A percentile compares a stretch with the other conserved stretches of the same genome.
Evolutionary conservation across 2,113 vertebrate species (phyloP).

Genomic region (Glareola pratincola): DNA sequence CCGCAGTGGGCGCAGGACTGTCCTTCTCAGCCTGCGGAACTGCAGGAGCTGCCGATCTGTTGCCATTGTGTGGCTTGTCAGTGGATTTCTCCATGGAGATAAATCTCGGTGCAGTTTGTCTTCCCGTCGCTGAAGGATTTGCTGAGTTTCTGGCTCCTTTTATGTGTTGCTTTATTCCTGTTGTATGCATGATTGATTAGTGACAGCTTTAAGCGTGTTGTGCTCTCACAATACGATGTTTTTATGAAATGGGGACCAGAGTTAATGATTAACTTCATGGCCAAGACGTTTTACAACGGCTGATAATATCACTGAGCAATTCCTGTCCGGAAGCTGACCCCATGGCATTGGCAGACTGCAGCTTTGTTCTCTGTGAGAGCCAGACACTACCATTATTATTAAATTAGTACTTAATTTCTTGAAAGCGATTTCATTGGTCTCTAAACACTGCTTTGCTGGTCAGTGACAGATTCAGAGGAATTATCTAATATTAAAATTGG

Average conservation of each 20-base stretch:
- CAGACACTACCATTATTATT: neutral
- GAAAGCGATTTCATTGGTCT: neutral
- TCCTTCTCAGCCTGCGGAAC: neutral
- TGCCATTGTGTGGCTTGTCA: neutral
- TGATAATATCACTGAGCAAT: slow-evolving; percentile 25
- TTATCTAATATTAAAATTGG: neutral
- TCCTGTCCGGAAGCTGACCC: slow-evolving; percentile 9
- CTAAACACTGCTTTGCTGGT: neutral
- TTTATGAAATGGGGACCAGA: neutral
- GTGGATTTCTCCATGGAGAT: slow-evolving; percentile 23
- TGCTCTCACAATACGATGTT: neutral
- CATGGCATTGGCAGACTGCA: neutral
- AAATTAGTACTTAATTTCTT: neutral
- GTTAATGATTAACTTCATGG: slow-evolving; percentile 69
- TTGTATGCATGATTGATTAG: neutral
- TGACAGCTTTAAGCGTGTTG: neutral
- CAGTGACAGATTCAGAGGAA: neutral
- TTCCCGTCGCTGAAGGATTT: neutral
- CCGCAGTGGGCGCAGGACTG: fast-evolving
- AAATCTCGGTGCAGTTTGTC: neutral
- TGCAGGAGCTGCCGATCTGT: neutral
- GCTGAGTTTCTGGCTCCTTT: neutral
- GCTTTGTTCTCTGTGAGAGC: neutral
- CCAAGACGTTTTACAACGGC: slow-evolving; percentile 53
- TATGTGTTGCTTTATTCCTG: neutral